These are phyloP conservation scores for Phyllostomus discolor DNA, from an alignment of 2,113 vertebrate genomes.

Conservation along the genomic window DNA sequence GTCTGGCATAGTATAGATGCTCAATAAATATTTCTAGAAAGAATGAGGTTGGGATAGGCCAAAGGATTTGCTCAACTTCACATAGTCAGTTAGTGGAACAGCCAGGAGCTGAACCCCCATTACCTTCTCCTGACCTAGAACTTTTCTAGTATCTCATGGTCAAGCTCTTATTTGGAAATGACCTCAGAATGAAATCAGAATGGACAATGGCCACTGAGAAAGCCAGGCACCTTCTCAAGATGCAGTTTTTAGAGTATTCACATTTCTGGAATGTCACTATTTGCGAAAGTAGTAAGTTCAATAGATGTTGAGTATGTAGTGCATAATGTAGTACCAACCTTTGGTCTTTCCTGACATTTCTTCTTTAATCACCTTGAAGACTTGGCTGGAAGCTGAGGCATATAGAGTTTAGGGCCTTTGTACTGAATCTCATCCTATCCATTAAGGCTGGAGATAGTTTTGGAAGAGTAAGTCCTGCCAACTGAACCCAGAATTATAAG, in stretches of 20 bases:
- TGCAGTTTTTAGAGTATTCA: neutral
- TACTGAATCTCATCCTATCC: neutral
- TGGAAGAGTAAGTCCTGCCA: neutral
- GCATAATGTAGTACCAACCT: neutral
- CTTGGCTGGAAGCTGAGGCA: neutral
- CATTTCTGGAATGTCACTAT: neutral
- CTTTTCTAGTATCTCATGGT: neutral
- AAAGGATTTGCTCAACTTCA: neutral
- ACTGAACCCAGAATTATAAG: neutral
- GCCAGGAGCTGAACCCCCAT: neutral
- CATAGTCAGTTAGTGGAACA: neutral
- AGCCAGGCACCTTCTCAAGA: neutral
- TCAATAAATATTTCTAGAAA: neutral
- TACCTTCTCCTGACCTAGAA: neutral
- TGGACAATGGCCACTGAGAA: neutral
- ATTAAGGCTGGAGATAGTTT: slow-evolving; percentile 2
- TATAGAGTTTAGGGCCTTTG: neutral
- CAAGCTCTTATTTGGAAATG: neutral
- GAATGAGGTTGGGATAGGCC: neutral
- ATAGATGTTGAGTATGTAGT: neutral
- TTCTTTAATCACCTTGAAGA: neutral
- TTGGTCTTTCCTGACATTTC: neutral
- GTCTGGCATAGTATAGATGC: neutral
- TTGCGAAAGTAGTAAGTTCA: neutral
- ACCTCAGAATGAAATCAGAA: neutral